Base-by-base conservation (phyloP, 2,888 invertebrate species). In the Chaetogeoica ovagalla region DNA sequence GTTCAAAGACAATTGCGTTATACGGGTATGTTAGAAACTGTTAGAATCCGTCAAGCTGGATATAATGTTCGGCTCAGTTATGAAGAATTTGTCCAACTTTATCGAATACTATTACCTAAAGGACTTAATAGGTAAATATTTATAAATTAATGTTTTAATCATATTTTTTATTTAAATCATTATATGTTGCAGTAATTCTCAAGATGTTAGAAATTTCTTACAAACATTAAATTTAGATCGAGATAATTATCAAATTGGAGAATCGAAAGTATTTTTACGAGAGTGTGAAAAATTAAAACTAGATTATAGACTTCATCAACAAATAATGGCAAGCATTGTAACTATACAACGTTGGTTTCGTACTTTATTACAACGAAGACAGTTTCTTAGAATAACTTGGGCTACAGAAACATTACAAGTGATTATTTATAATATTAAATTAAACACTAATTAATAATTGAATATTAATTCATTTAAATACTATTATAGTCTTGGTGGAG, bases 1-100 rank as follows among this genome's bases (percentile, higher is more conserved):
- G 96, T 97, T 13, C 93, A 96, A 85, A 89, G 96, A 73, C 93
- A 95, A 86, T 88, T 98, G 82, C 89, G 97, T 15, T 98, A 98
- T 87, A 97, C 97, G 0, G 98, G 98, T 82, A 98, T 97, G 97
- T 86, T 98, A 84, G 97, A 97, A 86, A 98, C 97, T 0, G 97
- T 97, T 19, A 89, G 96, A 84, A 97, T 98, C 83, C 89, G 97
- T 72, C 95, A 96, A 85, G 96, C 97, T 2, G 97, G 97, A 2
- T 98, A 97, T 88, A 96, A 96, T 86, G 96, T 97, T 82, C 89
- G 97, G 57, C 89, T 97, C 57, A 93, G 94, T 0, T 97, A 96
- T 86, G 95, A 96, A 86, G 96, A 97, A 87, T 98, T 98, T 86
- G 94, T 95, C 83, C 95, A 96, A 85, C 88, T 95, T 81, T 97